Evolutionary conservation across 2,888 invertebrate genomes (phyloP).

Genomic region (Rugalucina vietnamica): DNA sequence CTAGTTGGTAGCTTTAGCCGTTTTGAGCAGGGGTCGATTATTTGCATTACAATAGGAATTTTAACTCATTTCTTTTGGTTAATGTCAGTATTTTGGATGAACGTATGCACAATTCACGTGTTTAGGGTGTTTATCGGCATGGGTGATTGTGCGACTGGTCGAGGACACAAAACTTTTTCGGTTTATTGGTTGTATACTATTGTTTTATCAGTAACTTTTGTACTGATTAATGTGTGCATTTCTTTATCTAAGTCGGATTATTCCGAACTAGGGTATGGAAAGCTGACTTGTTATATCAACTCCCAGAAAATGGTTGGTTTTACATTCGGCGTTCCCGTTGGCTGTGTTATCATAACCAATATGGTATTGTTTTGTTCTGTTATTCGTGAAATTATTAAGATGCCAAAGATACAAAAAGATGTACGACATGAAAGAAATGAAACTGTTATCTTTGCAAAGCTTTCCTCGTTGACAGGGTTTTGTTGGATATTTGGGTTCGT

Average conservation of each 20-base stretch:
- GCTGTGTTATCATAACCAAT: conserved; percentile 27
- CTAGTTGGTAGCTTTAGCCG: conserved; percentile 9
- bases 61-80: conserved; percentile 52
- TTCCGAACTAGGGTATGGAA: conserved; percentile 45
- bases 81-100: conserved; percentile 53
- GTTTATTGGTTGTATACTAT: conserved; percentile 26
- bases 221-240: conserved; percentile 27
- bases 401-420: conserved; percentile 20
- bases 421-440: conserved; percentile 46
- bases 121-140: conserved; percentile 19
- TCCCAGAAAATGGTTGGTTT: conserved; percentile 26
- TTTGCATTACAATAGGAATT: conserved; percentile 40
- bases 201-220: conserved; percentile 8
- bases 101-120: conserved; percentile 49
- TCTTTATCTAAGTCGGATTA: neutral
- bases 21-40: conserved; percentile 6
- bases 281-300: conserved; percentile 37
- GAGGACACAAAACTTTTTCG: conserved; percentile 14
- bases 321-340: conserved; percentile 43
- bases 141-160: neutral
- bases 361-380: conserved; percentile 36
- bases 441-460: conserved; percentile 28
- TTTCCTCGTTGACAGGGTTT: conserved; percentile 46
- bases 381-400: conserved; percentile 8
- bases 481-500: conserved; percentile 55